A percentile compares a stretch with the other conserved stretches of the same genome.
Evolutionary conservation across 1,140 invertebrate species (phyloP).

Genomic region (Nomia melanderi): DNA sequence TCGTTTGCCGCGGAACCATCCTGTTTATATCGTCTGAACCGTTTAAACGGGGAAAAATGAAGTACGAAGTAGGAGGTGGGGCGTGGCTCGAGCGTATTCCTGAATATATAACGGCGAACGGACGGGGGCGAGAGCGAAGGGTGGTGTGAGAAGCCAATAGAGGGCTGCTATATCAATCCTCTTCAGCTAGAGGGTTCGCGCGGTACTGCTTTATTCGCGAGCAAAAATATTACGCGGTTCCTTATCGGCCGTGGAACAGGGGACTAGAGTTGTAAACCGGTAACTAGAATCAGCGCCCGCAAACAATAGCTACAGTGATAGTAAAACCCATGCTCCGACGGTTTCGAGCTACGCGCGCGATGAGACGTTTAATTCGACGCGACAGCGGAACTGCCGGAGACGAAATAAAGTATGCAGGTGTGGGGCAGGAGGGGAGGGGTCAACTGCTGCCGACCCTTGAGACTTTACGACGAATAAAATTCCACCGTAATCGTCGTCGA

Average conservation of each 20-base stretch:
- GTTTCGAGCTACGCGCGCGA: background rate
- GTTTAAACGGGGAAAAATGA: conserved; percentile 2
- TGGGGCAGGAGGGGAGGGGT: no score
- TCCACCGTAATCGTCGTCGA: conserved; percentile 6
- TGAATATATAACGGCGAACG: background rate
- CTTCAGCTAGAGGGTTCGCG: background rate
- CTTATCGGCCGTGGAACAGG: background rate
- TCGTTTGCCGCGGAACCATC: background rate
- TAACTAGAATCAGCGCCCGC: conserved; percentile 9
- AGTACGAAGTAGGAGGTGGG: background rate
- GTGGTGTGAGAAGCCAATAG: background rate
- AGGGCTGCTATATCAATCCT: conserved; percentile 5
- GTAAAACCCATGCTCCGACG: conserved; percentile 2
- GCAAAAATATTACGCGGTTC: conserved; percentile 10
- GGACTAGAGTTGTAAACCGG: background rate
- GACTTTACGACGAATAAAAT: conserved; percentile 34
- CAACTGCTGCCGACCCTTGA: background rate
- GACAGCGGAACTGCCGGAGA: background rate
- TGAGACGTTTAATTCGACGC: conserved; percentile 9
- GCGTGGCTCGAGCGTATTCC: background rate
- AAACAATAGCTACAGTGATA: conserved; percentile 1
- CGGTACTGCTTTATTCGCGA: conserved; percentile 8
- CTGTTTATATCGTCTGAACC: background rate
- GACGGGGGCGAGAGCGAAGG: no score
- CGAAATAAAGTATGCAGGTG: conserved; percentile 9